Conservation (phyloP, 2,113 vertebrate genomes). For the Ptychochromis oligacanthus region DNA sequence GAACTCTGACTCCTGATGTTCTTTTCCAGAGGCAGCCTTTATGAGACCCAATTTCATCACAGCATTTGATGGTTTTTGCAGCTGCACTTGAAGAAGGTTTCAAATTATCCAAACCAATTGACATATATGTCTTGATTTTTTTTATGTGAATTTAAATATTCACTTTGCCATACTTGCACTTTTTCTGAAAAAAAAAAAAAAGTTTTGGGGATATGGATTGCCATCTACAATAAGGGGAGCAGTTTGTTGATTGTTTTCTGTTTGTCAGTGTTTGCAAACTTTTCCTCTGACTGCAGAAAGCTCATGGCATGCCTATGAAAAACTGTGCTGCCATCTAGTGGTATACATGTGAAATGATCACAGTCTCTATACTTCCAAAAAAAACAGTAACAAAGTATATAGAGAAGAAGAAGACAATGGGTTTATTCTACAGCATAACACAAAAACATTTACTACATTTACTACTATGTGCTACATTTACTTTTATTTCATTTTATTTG, state of each 20-base stretch:
- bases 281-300: neutral
- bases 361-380: no score
- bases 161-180: neutral
- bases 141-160: neutral
- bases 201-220: neutral
- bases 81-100: neutral
- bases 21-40: neutral
- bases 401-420: neutral
- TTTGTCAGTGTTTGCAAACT: neutral
- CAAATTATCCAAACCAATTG: neutral
- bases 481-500: neutral
- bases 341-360: neutral
- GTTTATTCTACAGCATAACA: neutral
- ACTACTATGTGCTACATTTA: neutral
- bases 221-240: fast-evolving
- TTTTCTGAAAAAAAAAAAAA: neutral
- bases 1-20: neutral
- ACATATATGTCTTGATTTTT: no score
- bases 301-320: neutral
- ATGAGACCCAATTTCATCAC: neutral
- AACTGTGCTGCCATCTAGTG: slow-evolving; percentile 37
- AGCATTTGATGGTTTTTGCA: neutral
- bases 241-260: neutral
- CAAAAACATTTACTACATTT: neutral
- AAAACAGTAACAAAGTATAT: neutral